Evolutionary conservation across 2,113 vertebrate species (phyloP).

Genomic region (Protobothrops mucrosquamatus): DNA sequence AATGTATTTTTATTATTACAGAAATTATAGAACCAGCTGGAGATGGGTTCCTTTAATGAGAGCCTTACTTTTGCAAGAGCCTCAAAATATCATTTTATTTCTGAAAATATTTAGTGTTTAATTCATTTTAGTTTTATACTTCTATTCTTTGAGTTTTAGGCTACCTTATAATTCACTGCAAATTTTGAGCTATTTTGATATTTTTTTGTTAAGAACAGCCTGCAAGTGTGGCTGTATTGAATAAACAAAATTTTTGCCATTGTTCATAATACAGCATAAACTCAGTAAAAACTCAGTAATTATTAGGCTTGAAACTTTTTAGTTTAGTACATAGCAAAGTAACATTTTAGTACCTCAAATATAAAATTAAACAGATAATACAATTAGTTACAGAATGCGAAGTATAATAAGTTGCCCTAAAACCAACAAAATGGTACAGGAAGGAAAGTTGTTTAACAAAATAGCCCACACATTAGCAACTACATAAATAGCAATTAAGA

Average conservation of each 20-base stretch:
- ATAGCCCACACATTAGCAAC: conserved; percentile 60
- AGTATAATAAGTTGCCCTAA: conserved; percentile 41
- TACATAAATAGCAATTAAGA: conserved; percentile 56
- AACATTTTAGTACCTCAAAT: conserved; percentile 41
- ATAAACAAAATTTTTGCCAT: not conserved
- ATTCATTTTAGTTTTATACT: not conserved
- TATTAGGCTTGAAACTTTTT: conserved; percentile 37
- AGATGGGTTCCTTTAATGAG: not conserved
- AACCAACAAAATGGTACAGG: conserved; percentile 43
- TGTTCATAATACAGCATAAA: conserved; percentile 13
- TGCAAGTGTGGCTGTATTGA: not conserved
- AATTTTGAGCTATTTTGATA: not conserved
- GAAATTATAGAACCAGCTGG: not conserved
- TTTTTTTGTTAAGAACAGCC: not conserved
- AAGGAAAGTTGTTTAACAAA: conserved; percentile 64
- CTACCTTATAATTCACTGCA: not conserved
- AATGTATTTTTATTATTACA: not conserved
- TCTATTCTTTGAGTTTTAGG: not conserved
- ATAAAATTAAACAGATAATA: conserved; percentile 27
- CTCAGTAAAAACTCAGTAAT: conserved; percentile 37
- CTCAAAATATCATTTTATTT: not conserved
- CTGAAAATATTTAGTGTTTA: not conserved
- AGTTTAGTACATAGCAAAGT: conserved; percentile 3
- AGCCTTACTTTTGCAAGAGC: not conserved
- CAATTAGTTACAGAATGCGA: conserved; percentile 32